Base-by-base conservation (phyloP, 1,140 invertebrate species). In the Melanaphis sacchari region DNA sequence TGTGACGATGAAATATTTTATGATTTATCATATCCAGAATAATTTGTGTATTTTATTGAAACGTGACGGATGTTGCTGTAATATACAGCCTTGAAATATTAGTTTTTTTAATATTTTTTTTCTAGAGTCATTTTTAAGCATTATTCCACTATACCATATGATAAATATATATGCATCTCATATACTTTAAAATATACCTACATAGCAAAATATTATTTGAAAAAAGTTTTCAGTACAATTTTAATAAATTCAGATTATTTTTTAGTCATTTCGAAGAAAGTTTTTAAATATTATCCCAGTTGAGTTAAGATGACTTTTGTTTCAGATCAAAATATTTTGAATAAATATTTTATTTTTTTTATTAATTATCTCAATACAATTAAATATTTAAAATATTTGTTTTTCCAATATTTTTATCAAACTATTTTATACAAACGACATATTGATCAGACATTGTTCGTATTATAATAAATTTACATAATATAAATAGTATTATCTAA, bases 141-240 rank as follows among this genome's bases (percentile, higher is more conserved):
- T n/a, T n/a, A 76, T 76, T n/a, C 15, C 15, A 76, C 31, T 4
- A 66, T 76, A n/a, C 15, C 46, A 49, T 49, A 49, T 49, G 46
- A 49, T 49, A 49, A 49, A 49, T 49, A 76, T 18, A 18, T 76
- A 76, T 76, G 31, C 59, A n/a, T 76, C 59, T 18, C 31, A 76
- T n/a, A 76, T n/a, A n/a, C 59, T n/a, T n/a, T 36, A 76, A 36
- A 76, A n/a, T 76, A 76, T 52, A 52, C 15, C 31, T 76, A n/a
- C 59, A 76, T 76, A n/a, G 11, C 59, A 76, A 76, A 76, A 76
- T n/a, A 76, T n/a, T 76, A 76, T 76, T 76, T 76, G 59, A 76
- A 76, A 76, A 76, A 76, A 76, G 59, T 76, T 76, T 76, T 15
- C 59, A 76, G 18, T 76, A 18, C 15, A 76, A 18, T 76, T 76